Evolutionary conservation across 2,797 vertebrate genomes (phyloP).

Genomic region (Chelmon rostratus): DNA sequence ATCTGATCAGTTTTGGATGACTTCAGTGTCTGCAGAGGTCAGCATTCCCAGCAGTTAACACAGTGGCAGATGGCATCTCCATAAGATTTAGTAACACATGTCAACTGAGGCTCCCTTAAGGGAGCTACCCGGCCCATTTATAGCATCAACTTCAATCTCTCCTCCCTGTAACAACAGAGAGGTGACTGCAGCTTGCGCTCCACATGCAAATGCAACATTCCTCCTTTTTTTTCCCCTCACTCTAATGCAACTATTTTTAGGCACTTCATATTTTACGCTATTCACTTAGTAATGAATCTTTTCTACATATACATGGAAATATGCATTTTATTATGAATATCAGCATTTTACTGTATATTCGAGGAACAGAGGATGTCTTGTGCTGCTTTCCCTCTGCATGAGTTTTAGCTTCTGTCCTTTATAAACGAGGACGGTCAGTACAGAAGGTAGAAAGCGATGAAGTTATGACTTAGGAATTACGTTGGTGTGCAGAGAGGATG

Average conservation of each 20-base stretch:
- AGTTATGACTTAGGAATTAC: neutral
- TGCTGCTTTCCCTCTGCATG: neutral
- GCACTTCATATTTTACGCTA: constrained; percentile 14
- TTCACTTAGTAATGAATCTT: constrained; percentile 25
- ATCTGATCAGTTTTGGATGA: constrained; percentile 80
- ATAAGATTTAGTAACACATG: constrained; percentile 89
- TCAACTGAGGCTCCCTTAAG: constrained; percentile 85
- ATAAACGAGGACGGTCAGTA: constrained; percentile 9
- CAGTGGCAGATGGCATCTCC: constrained; percentile 86
- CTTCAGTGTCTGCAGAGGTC: constrained; percentile 84
- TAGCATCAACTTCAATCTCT: constrained; percentile 83
- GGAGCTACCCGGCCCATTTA: constrained; percentile 84
- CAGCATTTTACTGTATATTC: neutral
- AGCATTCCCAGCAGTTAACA: constrained; percentile 82
- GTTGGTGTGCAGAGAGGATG: constrained; percentile 2
- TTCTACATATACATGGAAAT: constrained; percentile 17
- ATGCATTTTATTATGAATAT: constrained; percentile 3
- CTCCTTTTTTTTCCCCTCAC: constrained; percentile 14
- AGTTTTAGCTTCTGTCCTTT: constrained; percentile 15
- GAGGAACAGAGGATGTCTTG: constrained; percentile 6
- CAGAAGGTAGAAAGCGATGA: constrained; percentile 3
- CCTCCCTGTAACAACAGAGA: constrained; percentile 69
- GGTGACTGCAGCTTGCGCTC: constrained; percentile 69
- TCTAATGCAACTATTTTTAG: constrained; percentile 44
- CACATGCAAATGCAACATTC: constrained; percentile 65